Base-by-base conservation (phyloP, 2,113 vertebrate genomes). In the Centrocercus urophasianus region DNA sequence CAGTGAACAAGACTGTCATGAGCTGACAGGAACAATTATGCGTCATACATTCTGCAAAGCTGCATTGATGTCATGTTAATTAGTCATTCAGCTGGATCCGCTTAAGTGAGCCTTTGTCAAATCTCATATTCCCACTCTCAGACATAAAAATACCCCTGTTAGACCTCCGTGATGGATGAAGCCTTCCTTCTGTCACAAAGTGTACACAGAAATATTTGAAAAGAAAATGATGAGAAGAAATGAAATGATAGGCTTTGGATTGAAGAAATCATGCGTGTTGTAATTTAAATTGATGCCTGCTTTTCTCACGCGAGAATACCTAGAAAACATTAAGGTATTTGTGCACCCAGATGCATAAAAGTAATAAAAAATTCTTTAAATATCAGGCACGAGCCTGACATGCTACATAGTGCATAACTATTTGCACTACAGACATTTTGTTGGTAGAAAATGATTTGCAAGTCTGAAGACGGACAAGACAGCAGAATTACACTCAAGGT, bases 51-150 rank as follows among this genome's bases (percentile, higher is more conserved):
- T 95, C 90, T 93, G 11, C 57, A 81, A 86, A 73, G 65, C 40
- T 90, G 30, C 74, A 47, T 83, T 83, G 76, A 32, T 95, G 85
- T 72, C 73, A 75, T 40, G 11, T 78, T 93, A 89, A 93, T 97
- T 94, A 95, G n/a, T 86, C 79, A 88, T 42, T 54, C 3, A 1
- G 71, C 36, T 89, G 86, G 93, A 93, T 75, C 42, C 36, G 34
- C 61, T 82, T 40, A 69, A 88, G 57, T 0, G 9, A 93, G 27
- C 45, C 47, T 60, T 70, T 76, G 81, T 70, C 83, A 79, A 59
- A 94, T 48, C 48, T 83, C n/a, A 15, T 34, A 63, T 67, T 83
- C 61, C 61, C 28, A 32, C 22, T 71, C 24, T 14, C 57, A 94
- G 54, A 93, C 91, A 67, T 57, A 52, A 80, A 87, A 91, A 77